Evolutionary conservation across 2,113 vertebrate species (phyloP).

Genomic region (Chionodraco myersi): DNA sequence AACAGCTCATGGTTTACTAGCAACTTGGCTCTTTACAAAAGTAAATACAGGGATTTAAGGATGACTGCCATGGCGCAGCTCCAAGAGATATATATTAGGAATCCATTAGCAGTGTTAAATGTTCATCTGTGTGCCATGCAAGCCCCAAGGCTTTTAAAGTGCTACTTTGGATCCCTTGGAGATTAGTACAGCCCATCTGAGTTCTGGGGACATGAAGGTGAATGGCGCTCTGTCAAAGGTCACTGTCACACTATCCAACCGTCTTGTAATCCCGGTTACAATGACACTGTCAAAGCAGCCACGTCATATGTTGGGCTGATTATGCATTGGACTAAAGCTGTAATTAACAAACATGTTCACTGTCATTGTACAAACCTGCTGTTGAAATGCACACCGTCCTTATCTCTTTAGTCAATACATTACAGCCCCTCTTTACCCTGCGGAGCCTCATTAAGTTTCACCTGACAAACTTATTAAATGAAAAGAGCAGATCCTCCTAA

Average conservation of each 20-base stretch:
- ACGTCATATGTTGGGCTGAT: constrained; percentile 21
- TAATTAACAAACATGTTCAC: constrained; percentile 31
- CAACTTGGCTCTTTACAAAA: constrained; percentile 65
- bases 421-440: not conserved
- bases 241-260: constrained; percentile 37
- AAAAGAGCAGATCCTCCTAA: not conserved
- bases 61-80: constrained; percentile 45
- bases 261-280: constrained; percentile 42
- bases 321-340: constrained; percentile 8
- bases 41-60: constrained; percentile 71
- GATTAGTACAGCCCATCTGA: not conserved
- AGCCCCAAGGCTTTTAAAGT: constrained; percentile 45
- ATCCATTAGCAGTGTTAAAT: constrained; percentile 75
- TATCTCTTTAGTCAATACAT: constrained; percentile 14
- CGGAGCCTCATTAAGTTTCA: not conserved
- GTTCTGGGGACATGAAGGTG: constrained; percentile 40
- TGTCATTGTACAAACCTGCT: constrained; percentile 32
- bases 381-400: constrained; percentile 33
- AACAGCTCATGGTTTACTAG: constrained; percentile 73
- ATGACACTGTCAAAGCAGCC: constrained; percentile 32
- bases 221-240: constrained; percentile 46
- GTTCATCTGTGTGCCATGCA: constrained; percentile 64
- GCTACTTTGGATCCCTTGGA: constrained; percentile 39
- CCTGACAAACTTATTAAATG: not conserved
- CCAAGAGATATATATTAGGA: constrained; percentile 70